phyloP scores from a whole-genome alignment of 2,888 invertebrate genomes.

The Agrotis ipsilon region DNA sequence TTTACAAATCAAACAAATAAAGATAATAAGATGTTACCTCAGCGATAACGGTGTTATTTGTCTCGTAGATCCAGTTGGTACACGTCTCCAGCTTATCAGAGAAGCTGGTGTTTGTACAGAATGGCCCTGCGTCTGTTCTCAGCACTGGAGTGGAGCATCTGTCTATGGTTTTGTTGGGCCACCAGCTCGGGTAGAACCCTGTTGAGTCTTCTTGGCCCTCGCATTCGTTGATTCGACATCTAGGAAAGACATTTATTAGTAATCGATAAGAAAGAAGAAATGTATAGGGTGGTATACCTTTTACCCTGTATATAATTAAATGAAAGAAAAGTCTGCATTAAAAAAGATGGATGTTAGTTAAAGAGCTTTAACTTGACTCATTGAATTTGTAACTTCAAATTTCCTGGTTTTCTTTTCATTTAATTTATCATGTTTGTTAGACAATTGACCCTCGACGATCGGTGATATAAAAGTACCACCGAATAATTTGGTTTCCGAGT shows the following conservation, averaged over 20 bases:
- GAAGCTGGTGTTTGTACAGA: slow-evolving; percentile 75
- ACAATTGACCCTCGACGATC: too few relatives aligned
- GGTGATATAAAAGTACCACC: too few relatives aligned
- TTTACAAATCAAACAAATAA: slow-evolving; percentile 6
- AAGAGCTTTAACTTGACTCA: too few relatives aligned
- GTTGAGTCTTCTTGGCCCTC: slow-evolving; percentile 66
- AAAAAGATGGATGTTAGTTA: too few relatives aligned
- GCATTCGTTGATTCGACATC: slow-evolving; percentile 81
- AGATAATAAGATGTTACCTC: slow-evolving; percentile 69
- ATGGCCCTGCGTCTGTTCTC: slow-evolving; percentile 12
- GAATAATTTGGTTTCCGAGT: too few relatives aligned
- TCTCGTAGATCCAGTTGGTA: slow-evolving; percentile 81
- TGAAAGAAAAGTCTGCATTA: too few relatives aligned
- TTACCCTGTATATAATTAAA: too few relatives aligned
- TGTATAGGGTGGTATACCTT: too few relatives aligned
- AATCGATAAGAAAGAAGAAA: neutral
- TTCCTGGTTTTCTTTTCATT: too few relatives aligned
- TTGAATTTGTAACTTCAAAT: too few relatives aligned
- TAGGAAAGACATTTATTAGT: slow-evolving; percentile 45
- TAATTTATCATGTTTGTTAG: too few relatives aligned
- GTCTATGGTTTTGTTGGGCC: slow-evolving; percentile 76
- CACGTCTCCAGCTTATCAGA: slow-evolving; percentile 68
- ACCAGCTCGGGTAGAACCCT: slow-evolving; percentile 73
- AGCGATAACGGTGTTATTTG: slow-evolving; percentile 78
- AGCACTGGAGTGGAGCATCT: slow-evolving; percentile 75